Evolutionary conservation across 92 coral and sea anemone genomes (phyloP).

Genomic region (Paramuricea clavata): DNA sequence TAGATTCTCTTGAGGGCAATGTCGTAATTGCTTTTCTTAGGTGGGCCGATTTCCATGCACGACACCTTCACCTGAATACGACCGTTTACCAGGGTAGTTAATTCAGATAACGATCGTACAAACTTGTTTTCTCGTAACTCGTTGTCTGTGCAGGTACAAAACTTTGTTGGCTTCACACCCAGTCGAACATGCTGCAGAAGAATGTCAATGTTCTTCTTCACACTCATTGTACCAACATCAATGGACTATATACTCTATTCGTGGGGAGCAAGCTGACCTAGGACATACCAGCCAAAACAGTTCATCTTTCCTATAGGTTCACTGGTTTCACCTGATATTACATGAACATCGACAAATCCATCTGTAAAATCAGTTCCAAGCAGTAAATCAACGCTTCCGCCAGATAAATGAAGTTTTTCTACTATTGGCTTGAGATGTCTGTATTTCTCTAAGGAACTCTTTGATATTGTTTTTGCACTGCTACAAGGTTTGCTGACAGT

Average conservation of each 20-base stretch:
- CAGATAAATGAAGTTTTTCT: too few species aligned
- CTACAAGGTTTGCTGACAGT: slow-evolving; percentile 77
- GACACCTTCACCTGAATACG: too few species aligned
- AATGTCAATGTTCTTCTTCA: too few species aligned
- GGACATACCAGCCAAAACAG: too few species aligned
- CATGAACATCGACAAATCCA: slow-evolving; percentile 62
- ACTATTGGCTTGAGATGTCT: slow-evolving; percentile 49
- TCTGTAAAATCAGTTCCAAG: too few species aligned
- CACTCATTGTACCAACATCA: too few species aligned
- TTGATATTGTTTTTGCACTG: slow-evolving; percentile 64
- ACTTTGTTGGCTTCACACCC: slow-evolving; percentile 76
- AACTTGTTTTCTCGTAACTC: slow-evolving; percentile 67
- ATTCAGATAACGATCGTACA: slow-evolving; percentile 69
- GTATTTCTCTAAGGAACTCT: slow-evolving; percentile 41
- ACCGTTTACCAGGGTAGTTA: too few species aligned
- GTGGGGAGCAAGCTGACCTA: too few species aligned
- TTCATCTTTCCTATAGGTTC: slow-evolving; percentile 67
- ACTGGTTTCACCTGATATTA: slow-evolving; percentile 37
- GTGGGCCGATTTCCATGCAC: slow-evolving; percentile 68
- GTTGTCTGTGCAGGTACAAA: slow-evolving; percentile 77
- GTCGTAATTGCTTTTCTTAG: slow-evolving; percentile 58
- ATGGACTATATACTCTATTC: too few species aligned
- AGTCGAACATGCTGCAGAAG: slow-evolving; percentile 65
- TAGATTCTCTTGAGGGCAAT: slow-evolving; percentile 66
- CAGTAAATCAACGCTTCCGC: slow-evolving; percentile 61